Base-by-base conservation (phyloP, 2,113 vertebrate species). In the Callipepla californica region DNA sequence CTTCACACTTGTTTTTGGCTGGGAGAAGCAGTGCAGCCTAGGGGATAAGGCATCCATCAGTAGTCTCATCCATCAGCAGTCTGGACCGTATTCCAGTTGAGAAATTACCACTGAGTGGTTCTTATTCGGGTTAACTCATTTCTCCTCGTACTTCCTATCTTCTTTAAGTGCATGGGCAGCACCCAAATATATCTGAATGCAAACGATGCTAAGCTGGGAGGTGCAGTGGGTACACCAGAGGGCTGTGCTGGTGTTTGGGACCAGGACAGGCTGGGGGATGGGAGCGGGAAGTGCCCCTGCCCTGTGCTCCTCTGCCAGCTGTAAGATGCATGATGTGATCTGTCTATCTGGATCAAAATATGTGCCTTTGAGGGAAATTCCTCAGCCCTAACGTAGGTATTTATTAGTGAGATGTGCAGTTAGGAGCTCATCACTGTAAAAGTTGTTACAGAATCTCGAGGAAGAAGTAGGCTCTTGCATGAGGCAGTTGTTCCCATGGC, bases 261-360 rank as follows among this genome's bases (percentile, higher is more conserved):
- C 30, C 53, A 57, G 53, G 30, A 57, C 5, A 16, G 53, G 17
- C 10, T 26, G 30, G 30, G 30, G 30, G 53, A 57, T 53, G 26
- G 8, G 51, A 26, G 14, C 51, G 28, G 51, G 14, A 53, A 30
- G 17, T 30, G 28, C 53, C 16, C 28, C 55, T 57, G 28, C 55
- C 10, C 53, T 57, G 5, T 57, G 53, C 28, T 18, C 28, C 28
- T 55, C 28, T 26, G 6, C 76, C 40, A 30, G 5, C 72, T 40
- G n/a, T 45, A 12, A 36, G 28, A 8, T 22, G 36, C 40, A 38
- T 25, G 32, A 8, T 21, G 69, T 23, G 0, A 16, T 7, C 34
- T 73, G 34, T 34, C 66, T 1, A 0, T 10, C 2, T 2, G 1
- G 1, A 8, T 4, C 7, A 26, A 53, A 20, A 6, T 3, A 3